Percentiles rank a stretch among this genome's conserved stretches.
Evolutionary conservation across 2,888 invertebrate genomes (phyloP).

Genomic region (Linnaemya vulpina): DNA sequence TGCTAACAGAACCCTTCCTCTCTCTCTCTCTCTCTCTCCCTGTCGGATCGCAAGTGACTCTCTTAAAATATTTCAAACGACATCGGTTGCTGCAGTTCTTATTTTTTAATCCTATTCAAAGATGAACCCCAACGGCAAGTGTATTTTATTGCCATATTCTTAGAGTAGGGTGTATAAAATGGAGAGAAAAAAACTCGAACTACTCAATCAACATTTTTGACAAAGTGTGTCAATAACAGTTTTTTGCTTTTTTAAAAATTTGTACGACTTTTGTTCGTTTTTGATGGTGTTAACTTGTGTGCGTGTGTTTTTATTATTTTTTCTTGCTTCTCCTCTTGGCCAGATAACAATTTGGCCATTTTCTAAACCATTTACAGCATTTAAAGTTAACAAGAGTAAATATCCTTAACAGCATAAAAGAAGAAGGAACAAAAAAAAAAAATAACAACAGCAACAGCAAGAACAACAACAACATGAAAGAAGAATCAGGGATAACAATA

Average conservation of each 20-base stretch:
- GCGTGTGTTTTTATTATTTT: slow-evolving; percentile 37
- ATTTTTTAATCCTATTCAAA: not conserved
- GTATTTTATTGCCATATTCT: not conserved
- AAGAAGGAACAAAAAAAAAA: slow-evolving; percentile 28
- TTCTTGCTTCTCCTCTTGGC: slow-evolving; percentile 48
- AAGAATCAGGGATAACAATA: slow-evolving; percentile 46
- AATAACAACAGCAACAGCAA: too few species aligned
- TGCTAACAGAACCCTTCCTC: too few species aligned
- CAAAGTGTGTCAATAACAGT: slow-evolving; percentile 80
- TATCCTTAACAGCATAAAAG: slow-evolving; percentile 61
- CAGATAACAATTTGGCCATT: slow-evolving; percentile 74
- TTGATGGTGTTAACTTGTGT: slow-evolving; percentile 62
- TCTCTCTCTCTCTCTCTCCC: too few species aligned
- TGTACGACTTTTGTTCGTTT: slow-evolving; percentile 51
- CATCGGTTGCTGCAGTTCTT: too few species aligned
- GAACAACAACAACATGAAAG: not conserved
- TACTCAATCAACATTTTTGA: slow-evolving; percentile 75
- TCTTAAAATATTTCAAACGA: too few species aligned
- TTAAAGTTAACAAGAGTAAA: slow-evolving; percentile 78
- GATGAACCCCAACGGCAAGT: not conserved
- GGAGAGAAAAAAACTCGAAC: slow-evolving; percentile 30
- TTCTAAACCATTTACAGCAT: slow-evolving; percentile 80
- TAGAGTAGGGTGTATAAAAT: not conserved
- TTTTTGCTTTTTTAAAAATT: slow-evolving; percentile 79
- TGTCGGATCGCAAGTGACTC: too few species aligned